phyloP scores from a whole-genome alignment of 2,113 vertebrate genomes.

The Echinops telfairi region DNA sequence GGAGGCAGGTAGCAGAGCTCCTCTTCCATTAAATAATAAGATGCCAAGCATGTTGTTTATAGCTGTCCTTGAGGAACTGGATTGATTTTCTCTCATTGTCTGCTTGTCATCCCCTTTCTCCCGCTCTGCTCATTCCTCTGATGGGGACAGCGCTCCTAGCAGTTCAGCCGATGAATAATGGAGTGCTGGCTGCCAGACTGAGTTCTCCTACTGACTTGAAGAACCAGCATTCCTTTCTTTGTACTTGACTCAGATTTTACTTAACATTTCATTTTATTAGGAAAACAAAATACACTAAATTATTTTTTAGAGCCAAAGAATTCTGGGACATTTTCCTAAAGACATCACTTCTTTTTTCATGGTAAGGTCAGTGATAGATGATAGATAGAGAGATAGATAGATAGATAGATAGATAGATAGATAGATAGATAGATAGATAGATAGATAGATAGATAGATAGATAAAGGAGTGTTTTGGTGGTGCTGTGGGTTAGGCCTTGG shows the following conservation, averaged over 20 bases:
- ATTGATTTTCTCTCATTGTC: slow-evolving; percentile 8
- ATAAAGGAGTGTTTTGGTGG: background rate
- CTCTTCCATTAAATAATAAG: background rate
- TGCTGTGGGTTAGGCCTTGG: background rate
- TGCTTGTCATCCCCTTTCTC: background rate
- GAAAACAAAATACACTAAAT: background rate
- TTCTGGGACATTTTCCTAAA: slow-evolving; percentile 41
- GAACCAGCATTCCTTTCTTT: slow-evolving; percentile 7
- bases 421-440: too few relatives aligned
- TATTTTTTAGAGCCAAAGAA: slow-evolving; percentile 59
- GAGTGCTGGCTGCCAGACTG: background rate
- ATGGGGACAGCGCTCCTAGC: background rate
- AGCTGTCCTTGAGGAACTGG: background rate
- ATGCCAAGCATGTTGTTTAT: background rate
- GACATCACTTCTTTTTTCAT: background rate
- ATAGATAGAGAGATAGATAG: too few relatives aligned
- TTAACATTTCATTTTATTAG: slow-evolving; percentile 12
- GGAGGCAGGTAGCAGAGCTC: background rate
- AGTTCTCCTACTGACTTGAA: slow-evolving; percentile 19
- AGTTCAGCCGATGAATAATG: slow-evolving; percentile 2
- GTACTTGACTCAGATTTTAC: slow-evolving; percentile 43
- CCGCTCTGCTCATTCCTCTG: background rate
- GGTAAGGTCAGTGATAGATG: too few relatives aligned
- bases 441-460: too few relatives aligned
- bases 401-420: too few relatives aligned